Conservation (phyloP, 1,140 invertebrate genomes). For the Leptinotarsa defecta region DNA sequence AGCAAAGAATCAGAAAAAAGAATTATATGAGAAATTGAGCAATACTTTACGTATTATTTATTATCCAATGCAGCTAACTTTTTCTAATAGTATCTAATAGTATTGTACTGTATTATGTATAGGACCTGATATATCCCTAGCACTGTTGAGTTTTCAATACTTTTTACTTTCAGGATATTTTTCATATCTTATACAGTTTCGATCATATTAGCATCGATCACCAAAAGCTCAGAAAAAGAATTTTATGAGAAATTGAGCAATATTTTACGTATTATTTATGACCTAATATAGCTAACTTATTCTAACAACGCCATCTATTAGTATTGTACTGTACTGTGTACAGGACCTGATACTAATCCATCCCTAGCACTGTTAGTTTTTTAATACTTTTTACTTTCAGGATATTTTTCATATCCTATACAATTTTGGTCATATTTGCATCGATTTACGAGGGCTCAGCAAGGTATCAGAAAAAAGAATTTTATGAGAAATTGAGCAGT, state of each 20-base stretch:
- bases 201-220: slow-evolving; percentile 33
- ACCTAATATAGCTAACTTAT: too few species aligned
- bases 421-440: slow-evolving; percentile 30
- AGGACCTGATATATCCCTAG: too few species aligned
- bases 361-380: too few species aligned
- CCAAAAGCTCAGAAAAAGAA: slow-evolving; percentile 31
- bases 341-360: too few species aligned
- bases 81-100: too few species aligned
- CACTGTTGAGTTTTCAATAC: neutral
- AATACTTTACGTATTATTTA: neutral
- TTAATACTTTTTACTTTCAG: slow-evolving; percentile 27
- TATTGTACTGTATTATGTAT: too few species aligned
- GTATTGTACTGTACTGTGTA: too few species aligned
- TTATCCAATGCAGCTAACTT: too few species aligned
- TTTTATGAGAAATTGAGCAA: slow-evolving; percentile 13
- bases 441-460: slow-evolving; percentile 38
- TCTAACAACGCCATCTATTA: too few species aligned
- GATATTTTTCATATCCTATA: slow-evolving; percentile 30
- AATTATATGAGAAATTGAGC: slow-evolving; percentile 15
- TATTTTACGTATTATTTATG: neutral
- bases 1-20: slow-evolving; percentile 28
- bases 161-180: slow-evolving; percentile 32
- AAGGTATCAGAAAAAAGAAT: slow-evolving; percentile 28
- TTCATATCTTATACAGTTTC: slow-evolving; percentile 30
- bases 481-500: slow-evolving; percentile 19